phyloP scores from a whole-genome alignment of 2,113 vertebrate genomes.

The Sapayoa aenigma region DNA sequence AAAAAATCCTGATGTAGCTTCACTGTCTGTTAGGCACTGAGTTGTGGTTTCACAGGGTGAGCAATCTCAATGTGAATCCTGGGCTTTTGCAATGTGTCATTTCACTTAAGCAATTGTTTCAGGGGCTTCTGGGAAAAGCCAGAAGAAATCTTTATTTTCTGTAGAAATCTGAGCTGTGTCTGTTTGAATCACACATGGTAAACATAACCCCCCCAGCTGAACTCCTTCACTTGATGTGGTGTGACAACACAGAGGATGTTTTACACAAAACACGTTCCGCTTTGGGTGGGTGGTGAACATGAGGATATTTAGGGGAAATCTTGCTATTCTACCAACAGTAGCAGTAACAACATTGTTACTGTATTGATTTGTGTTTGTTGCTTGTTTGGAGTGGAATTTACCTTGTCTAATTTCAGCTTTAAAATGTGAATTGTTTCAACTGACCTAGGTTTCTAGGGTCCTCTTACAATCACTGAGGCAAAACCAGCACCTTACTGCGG shows the following conservation, averaged over 20 bases:
- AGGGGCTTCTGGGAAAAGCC: constrained; percentile 28
- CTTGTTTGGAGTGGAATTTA: not conserved
- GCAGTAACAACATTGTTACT: not conserved
- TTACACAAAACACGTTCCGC: not conserved
- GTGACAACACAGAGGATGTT: constrained; percentile 24
- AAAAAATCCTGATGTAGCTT: constrained; percentile 3
- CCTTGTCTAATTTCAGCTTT: not conserved
- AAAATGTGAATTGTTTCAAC: not conserved
- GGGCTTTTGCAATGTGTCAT: constrained; percentile 2
- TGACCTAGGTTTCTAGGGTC: not conserved
- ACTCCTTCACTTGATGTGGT: constrained; percentile 5
- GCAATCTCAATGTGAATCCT: not conserved
- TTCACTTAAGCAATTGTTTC: constrained; percentile 10
- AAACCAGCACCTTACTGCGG: not conserved
- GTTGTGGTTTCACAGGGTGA: constrained; percentile 16
- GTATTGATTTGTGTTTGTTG: not conserved
- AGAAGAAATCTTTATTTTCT: constrained; percentile 24
- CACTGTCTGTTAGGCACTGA: not conserved
- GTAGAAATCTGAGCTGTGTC: constrained; percentile 23
- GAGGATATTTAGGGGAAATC: not conserved
- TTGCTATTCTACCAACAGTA: not conserved
- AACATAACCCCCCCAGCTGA: not conserved
- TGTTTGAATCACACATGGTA: not conserved
- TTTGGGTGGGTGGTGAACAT: not conserved
- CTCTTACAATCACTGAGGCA: not conserved